phyloP scores from a whole-genome alignment of 2,888 invertebrate species.

The Mactromeris polynyma region DNA sequence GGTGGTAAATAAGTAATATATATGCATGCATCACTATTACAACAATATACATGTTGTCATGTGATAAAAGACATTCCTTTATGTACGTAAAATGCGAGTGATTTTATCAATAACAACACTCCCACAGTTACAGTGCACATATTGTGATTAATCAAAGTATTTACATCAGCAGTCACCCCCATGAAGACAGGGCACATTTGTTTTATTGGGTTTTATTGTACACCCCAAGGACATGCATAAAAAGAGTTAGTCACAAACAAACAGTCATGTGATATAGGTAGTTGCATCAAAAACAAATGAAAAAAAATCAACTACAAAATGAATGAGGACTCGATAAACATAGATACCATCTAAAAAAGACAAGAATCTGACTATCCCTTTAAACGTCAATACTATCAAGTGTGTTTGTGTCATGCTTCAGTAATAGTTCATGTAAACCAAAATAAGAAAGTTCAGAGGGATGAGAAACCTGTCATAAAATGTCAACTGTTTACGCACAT shows the following conservation, averaged over 20 bases:
- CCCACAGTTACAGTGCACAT: not conserved
- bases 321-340: not conserved
- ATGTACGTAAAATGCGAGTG: not conserved
- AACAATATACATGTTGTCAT: not conserved
- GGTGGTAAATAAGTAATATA: not conserved
- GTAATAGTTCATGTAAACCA: not conserved
- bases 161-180: not conserved
- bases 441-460: not conserved
- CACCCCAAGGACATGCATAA: not conserved
- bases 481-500: too few species aligned
- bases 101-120: constrained; percentile 3
- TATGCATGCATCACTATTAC: not conserved
- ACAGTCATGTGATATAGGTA: too few species aligned
- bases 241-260: not conserved
- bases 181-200: not conserved
- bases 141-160: not conserved
- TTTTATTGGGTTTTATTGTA: not conserved
- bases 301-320: too few species aligned
- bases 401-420: not conserved
- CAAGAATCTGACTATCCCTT: not conserved
- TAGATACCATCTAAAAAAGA: not conserved
- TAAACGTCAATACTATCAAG: not conserved
- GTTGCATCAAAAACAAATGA: too few species aligned
- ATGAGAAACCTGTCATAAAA: not conserved
- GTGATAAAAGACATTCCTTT: not conserved